phyloP scores from a whole-genome alignment of 2,888 invertebrate genomes.

The Meiosimyza platycephala region DNA sequence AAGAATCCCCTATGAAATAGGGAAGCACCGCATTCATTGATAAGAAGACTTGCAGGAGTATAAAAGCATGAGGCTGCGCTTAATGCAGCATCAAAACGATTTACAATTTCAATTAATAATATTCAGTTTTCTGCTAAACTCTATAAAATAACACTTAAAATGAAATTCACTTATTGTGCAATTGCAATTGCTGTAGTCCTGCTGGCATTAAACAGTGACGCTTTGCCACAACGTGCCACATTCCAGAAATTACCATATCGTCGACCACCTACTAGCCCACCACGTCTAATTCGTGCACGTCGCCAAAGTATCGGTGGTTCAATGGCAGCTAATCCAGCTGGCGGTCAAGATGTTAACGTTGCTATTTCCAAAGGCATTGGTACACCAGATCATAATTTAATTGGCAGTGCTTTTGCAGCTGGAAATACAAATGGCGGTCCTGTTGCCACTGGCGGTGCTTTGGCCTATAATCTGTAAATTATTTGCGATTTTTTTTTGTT shows the following conservation, averaged over 20 bases:
- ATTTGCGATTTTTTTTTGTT: conserved; percentile 22
- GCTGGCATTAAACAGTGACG: conserved; percentile 32
- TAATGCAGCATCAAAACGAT: conserved; percentile 15
- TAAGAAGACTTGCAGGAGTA: conserved; percentile 28
- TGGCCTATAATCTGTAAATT: conserved; percentile 49
- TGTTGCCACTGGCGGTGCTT: conserved; percentile 45
- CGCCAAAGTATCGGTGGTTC: conserved; percentile 55
- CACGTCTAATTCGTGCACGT: conserved; percentile 45
- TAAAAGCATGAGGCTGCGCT: conserved; percentile 18
- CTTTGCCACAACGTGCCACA: conserved; percentile 27
- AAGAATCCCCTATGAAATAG: conserved; percentile 5
- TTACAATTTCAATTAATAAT: neutral
- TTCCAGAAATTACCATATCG: conserved; percentile 45
- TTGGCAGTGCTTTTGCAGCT: conserved; percentile 51
- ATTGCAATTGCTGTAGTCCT: conserved; percentile 16
- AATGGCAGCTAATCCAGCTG: conserved; percentile 53
- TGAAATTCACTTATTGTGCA: conserved; percentile 38
- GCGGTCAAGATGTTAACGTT: conserved; percentile 55
- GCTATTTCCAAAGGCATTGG: conserved; percentile 54
- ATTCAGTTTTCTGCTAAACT: neutral
- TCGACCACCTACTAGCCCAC: conserved; percentile 40
- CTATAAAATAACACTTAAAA: conserved; percentile 15
- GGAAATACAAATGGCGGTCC: conserved; percentile 48
- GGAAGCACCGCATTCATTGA: conserved; percentile 10
- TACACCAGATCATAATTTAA: conserved; percentile 56